Base-by-base conservation (phyloP, 2,888 invertebrate species). In the Tridacna crocea region DNA sequence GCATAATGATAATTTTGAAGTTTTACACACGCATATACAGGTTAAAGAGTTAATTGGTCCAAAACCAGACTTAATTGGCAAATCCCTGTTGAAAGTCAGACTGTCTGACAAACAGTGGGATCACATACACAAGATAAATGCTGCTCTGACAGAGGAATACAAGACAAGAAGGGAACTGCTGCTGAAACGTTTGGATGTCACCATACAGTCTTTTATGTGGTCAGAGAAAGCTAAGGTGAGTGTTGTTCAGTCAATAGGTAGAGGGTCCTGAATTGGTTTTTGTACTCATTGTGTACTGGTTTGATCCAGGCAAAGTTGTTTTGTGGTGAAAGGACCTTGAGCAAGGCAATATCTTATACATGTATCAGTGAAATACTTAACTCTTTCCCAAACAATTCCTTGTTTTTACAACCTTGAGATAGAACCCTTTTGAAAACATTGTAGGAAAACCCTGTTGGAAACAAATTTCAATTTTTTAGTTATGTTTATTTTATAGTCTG, bases 121-220 rank as follows among this genome's bases (percentile, higher is more conserved):
- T 66, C 95, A 96, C 47, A 93, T 99, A 2, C 96, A 96, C 75
- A 95, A 95, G 11, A 94, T 96, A 0, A 97, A 97, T 91, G 95
- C 96, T 0, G 96, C 97, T 83, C 95, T 99, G 93, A 96, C 96
- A 77, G 95, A 96, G 19, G 99, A 99, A 92, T 99, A 98, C 92
- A 96, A 96, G 88, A 95, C 97, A 82, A 95, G 99, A 72, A 95
- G 98, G 79, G 97, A 98, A 93, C 97, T 98, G 95, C 95, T 99
- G 86, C 95, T 99, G 11, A 98, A 98, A 74, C 96, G 99, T 72
- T 95, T 99, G 55, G 99, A 99, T 94, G 98, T 99, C 82, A 99
- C 99, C 0, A 96, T 99, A 90, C 98, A 98, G 94, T 99, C 99
- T 76, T 99, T 99, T 94, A 96, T 94, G 85, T 95, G 95, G 95